Evolutionary conservation across 2,888 invertebrate species (phyloP).

Genomic region (Ephialtes manifestator): DNA sequence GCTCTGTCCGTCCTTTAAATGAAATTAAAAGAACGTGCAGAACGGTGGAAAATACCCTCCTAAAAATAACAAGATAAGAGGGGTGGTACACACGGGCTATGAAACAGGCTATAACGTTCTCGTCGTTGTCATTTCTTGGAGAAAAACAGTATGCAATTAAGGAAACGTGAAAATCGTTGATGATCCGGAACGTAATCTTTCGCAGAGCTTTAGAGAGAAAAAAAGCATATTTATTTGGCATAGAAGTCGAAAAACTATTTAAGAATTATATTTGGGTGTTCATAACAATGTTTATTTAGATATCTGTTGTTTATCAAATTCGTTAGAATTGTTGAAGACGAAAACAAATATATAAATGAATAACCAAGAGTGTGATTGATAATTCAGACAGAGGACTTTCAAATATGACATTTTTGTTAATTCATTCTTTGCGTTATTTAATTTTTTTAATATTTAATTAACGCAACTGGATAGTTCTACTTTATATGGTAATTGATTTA

Average conservation of each 20-base stretch:
- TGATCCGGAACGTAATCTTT: slow-evolving; percentile 43
- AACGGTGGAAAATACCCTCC: slow-evolving; percentile 75
- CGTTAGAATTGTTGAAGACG: neutral
- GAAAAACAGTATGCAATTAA: slow-evolving; percentile 66
- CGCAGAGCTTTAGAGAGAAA: neutral
- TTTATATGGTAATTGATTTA: no score
- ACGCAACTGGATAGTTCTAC: no score
- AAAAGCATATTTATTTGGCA: neutral
- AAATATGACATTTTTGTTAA: no score
- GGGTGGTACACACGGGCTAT: slow-evolving; percentile 67
- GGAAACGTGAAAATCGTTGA: slow-evolving; percentile 63
- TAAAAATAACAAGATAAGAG: slow-evolving; percentile 81
- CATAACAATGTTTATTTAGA: neutral
- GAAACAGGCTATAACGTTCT: slow-evolving; percentile 57
- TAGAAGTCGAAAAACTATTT: neutral
- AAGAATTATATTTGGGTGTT: neutral
- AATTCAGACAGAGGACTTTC: no score
- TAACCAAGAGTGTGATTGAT: no score
- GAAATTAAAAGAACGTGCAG: slow-evolving; percentile 77
- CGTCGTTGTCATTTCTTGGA: slow-evolving; percentile 51
- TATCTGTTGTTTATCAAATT: neutral
- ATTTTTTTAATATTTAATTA: no score
- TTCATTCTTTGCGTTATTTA: no score
- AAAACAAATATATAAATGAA: neutral
- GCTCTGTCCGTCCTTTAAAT: slow-evolving; percentile 67